phyloP scores from a whole-genome alignment of 2,113 vertebrate genomes.

The Pimephales promelas region DNA sequence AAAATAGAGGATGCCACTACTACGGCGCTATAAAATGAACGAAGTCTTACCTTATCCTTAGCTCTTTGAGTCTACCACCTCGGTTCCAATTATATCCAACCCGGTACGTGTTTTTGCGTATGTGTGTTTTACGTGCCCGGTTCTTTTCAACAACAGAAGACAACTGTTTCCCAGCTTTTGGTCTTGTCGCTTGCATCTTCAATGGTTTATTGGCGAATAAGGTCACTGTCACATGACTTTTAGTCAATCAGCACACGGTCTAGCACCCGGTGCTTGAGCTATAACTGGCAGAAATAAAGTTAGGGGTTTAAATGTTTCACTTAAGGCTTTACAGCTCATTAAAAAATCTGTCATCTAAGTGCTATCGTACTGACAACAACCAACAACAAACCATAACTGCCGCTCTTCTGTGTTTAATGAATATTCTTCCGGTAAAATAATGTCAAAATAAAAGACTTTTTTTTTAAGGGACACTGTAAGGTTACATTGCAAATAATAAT shows the following conservation, averaged over 20 bases:
- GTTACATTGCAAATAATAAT: not conserved
- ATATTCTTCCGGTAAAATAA: constrained; percentile 34
- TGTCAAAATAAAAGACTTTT: constrained; percentile 44
- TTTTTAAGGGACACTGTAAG: not conserved
- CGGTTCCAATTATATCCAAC: constrained; percentile 70
- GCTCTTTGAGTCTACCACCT: constrained; percentile 78
- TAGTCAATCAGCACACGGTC: not conserved
- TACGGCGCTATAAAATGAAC: not conserved
- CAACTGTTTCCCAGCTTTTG: constrained; percentile 7
- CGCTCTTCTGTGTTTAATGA: constrained; percentile 13
- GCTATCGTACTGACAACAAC: not conserved
- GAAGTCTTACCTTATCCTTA: constrained; percentile 75
- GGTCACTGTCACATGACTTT: not conserved
- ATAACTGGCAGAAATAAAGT: not conserved
- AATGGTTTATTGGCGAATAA: not conserved
- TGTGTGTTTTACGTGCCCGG: constrained; percentile 22
- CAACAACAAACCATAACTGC: constrained; percentile 54
- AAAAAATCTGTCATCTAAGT: not conserved
- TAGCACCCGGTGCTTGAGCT: not conserved
- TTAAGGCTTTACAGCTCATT: not conserved
- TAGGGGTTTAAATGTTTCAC: not conserved
- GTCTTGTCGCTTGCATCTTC: constrained; percentile 37
- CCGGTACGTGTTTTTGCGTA: constrained; percentile 53
- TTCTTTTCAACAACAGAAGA: constrained; percentile 26
- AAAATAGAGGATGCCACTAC: not conserved